Evolutionary conservation across 37 sponge, comb jelly and placozoan genomes (phyloP).

Genomic region (Cliona cf. orientalis): DNA sequence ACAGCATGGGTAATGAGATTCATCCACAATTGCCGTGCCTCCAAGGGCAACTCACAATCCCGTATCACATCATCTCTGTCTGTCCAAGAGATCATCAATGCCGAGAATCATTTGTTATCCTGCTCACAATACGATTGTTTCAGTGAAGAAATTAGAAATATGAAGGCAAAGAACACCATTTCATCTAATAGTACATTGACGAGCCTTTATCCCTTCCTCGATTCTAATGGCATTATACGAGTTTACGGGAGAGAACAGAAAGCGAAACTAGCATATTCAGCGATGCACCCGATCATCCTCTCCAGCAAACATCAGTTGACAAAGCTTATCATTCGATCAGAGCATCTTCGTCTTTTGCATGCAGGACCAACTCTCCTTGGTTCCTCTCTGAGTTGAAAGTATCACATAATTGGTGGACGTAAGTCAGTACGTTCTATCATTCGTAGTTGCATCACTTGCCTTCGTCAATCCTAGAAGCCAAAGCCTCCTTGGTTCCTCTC

Average conservation of each 20-base stretch:
- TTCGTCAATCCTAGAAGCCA: not conserved
- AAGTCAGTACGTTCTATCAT: conserved; percentile 15
- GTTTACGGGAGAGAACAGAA: conserved; percentile 3
- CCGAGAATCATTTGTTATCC: conserved; percentile 8
- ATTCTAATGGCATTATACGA: not conserved
- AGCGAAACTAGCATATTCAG: not conserved
- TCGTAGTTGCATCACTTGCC: conserved; percentile 27
- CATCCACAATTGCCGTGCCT: conserved; percentile 35
- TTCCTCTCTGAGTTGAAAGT: conserved; percentile 7
- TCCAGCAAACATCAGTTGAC: conserved; percentile 14
- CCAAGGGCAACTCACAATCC: not conserved
- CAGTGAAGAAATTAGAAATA: not conserved
- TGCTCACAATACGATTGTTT: conserved; percentile 11
- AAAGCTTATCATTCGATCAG: conserved; percentile 15
- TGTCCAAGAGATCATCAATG: not conserved
- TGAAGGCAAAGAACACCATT: not conserved
- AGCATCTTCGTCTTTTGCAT: conserved; percentile 34
- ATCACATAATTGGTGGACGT: conserved; percentile 23
- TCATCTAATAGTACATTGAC: not conserved
- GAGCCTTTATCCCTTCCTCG: not conserved
- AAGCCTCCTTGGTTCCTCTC: no score
- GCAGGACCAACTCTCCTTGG: conserved; percentile 15
- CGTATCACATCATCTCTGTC: not conserved
- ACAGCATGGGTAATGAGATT: conserved; percentile 37
- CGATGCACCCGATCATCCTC: conserved; percentile 19